Conservation (phyloP, 2,888 invertebrate species). For the Julus scanicus region DNA sequence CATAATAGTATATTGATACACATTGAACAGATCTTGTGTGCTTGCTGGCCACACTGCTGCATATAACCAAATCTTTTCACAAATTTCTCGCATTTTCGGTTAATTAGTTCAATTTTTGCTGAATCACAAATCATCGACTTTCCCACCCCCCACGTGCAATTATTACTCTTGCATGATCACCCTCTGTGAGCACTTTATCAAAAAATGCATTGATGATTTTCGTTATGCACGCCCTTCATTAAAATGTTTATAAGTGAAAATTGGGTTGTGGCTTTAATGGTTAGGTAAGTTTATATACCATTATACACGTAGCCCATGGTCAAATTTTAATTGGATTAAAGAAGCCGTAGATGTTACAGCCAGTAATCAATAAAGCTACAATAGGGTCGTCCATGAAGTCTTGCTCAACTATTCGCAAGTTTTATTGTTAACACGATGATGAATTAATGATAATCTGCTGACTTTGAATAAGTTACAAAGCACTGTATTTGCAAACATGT, state of each 20-base stretch:
- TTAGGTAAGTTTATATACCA: background rate
- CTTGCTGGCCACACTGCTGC: background rate
- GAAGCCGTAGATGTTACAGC: background rate
- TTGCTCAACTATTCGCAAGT: background rate
- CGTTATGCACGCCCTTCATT: conserved; percentile 1
- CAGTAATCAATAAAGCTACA: background rate
- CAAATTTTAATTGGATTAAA: background rate
- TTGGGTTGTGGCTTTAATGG: background rate
- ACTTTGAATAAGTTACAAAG: no score
- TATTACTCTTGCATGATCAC: conserved; percentile 47
- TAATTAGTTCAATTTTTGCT: conserved; percentile 54
- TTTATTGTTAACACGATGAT: background rate
- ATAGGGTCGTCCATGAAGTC: background rate
- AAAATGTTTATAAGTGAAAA: conserved; percentile 13
- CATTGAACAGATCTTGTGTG: background rate
- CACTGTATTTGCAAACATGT: background rate
- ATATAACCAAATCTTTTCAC: background rate
- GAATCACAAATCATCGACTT: conserved; percentile 44
- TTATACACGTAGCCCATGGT: background rate
- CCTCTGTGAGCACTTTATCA: background rate
- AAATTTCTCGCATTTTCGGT: conserved; percentile 10
- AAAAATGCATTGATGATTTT: conserved; percentile 12
- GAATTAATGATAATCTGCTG: no score
- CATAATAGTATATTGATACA: conserved; percentile 1
- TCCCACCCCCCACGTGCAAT: background rate